Conservation (phyloP, 2,113 vertebrate genomes). For the Dermatemys mawii region DNA sequence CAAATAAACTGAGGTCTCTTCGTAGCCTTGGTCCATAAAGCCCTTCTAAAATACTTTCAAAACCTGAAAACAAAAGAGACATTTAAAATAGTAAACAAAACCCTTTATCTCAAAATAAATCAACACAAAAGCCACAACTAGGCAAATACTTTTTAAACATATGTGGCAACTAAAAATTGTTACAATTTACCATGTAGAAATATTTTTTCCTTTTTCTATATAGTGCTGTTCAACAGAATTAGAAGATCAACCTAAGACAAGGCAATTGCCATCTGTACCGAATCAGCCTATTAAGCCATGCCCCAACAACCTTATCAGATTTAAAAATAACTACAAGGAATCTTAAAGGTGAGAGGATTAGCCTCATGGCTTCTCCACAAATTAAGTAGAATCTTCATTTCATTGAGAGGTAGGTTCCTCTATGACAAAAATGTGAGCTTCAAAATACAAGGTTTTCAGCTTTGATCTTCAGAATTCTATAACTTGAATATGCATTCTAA, state of each 20-base stretch:
- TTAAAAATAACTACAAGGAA: constrained; percentile 69
- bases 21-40: constrained; percentile 97
- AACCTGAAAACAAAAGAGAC: constrained; percentile 85
- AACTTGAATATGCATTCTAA: not conserved
- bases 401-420: not conserved
- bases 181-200: not conserved
- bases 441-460: not conserved
- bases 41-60: constrained; percentile 99
- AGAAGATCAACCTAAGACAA: constrained; percentile 56
- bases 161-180: not conserved
- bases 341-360: constrained; percentile 66
- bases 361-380: constrained; percentile 8
- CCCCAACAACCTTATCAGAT: constrained; percentile 65
- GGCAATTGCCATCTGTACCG: constrained; percentile 59
- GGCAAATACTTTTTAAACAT: not conserved
- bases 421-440: not conserved
- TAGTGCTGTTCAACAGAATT: constrained; percentile 27
- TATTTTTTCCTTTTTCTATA: constrained; percentile 28
- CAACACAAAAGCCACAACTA: not conserved
- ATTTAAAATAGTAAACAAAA: constrained; percentile 45
- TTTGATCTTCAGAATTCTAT: not conserved
- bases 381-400: not conserved
- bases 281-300: constrained; percentile 65
- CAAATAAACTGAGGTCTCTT: constrained; percentile 98
- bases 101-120: not conserved